Evolutionary conservation across 2,797 vertebrate species (phyloP).

Genomic region (Chelon auratus): DNA sequence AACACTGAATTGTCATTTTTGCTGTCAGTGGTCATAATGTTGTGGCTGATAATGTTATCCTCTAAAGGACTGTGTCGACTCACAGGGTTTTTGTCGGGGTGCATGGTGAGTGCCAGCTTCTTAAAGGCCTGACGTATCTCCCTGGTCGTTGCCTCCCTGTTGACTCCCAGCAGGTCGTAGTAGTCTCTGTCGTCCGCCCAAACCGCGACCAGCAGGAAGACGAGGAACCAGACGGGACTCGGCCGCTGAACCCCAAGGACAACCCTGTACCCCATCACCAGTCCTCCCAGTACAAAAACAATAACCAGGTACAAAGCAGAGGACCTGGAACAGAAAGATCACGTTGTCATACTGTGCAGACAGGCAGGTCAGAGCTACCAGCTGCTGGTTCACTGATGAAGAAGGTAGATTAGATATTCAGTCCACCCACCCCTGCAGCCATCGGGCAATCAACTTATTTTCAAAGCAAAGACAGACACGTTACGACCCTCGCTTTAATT

Average conservation of each 20-base stretch:
- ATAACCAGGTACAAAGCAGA: not conserved
- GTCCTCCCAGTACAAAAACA: conserved; percentile 3
- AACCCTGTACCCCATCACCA: conserved; percentile 37
- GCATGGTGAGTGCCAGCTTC: conserved; percentile 94
- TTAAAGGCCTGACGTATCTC: conserved; percentile 97
- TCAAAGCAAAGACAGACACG: not conserved
- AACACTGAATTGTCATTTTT: too few species aligned
- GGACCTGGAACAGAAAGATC: conserved; percentile 20
- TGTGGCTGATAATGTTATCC: too few species aligned
- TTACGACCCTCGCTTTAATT: not conserved
- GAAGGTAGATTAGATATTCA: not conserved
- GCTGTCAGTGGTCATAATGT: too few species aligned
- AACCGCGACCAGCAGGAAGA: conserved; percentile 73
- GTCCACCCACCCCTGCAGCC: not conserved
- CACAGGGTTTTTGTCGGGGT: conserved; percentile 97
- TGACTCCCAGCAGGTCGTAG: conserved; percentile 91
- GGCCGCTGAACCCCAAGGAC: not conserved
- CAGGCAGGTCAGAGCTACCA: not conserved
- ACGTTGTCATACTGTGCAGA: not conserved
- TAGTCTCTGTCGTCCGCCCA: conserved; percentile 86
- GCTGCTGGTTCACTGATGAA: not conserved
- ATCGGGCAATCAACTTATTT: not conserved
- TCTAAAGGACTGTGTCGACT: conserved; percentile 19
- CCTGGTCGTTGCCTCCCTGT: conserved; percentile 90
- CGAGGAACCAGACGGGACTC: conserved; percentile 33